Conservation (phyloP, 2,797 vertebrate species). For the Brachyrhaphis roseni region DNA sequence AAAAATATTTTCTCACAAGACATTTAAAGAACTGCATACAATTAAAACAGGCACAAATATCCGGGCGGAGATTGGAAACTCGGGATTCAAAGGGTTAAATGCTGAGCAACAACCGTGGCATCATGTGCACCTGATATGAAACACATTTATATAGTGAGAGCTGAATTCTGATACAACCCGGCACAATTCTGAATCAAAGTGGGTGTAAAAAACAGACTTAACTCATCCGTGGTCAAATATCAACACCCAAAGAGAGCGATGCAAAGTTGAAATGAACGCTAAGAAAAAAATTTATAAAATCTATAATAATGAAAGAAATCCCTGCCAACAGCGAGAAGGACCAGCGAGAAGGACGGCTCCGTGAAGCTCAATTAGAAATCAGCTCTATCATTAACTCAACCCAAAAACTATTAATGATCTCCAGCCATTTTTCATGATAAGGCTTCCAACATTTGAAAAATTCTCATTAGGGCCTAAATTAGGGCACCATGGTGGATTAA, state of each 20-base stretch:
- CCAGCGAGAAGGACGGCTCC: conserved; percentile 58
- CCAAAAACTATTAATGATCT: conserved; percentile 80
- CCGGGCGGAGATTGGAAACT: too few relatives aligned
- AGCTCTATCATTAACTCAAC: conserved; percentile 75
- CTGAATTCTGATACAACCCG: not conserved
- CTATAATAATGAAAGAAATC: conserved; percentile 66
- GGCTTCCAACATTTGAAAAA: conserved; percentile 68
- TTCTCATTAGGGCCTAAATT: conserved; percentile 73
- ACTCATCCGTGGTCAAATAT: not conserved
- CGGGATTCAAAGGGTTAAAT: too few relatives aligned
- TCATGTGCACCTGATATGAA: not conserved
- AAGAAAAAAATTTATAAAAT: conserved; percentile 5
- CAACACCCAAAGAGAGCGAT: not conserved
- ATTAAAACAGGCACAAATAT: too few relatives aligned
- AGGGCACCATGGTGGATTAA: conserved; percentile 60
- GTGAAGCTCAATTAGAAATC: conserved; percentile 73
- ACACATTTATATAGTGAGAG: not conserved
- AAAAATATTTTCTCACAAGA: too few relatives aligned
- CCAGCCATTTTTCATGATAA: conserved; percentile 73
- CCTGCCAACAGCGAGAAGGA: conserved; percentile 46
- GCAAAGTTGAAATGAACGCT: not conserved
- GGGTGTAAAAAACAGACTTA: not conserved
- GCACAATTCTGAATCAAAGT: not conserved
- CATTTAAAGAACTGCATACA: too few relatives aligned
- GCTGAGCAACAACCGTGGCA: too few relatives aligned